Evolutionary conservation across 2,888 invertebrate genomes (phyloP), one percentile per base, ranked within the genome.

Genomic region (Frankliniella intonsa): DNA sequence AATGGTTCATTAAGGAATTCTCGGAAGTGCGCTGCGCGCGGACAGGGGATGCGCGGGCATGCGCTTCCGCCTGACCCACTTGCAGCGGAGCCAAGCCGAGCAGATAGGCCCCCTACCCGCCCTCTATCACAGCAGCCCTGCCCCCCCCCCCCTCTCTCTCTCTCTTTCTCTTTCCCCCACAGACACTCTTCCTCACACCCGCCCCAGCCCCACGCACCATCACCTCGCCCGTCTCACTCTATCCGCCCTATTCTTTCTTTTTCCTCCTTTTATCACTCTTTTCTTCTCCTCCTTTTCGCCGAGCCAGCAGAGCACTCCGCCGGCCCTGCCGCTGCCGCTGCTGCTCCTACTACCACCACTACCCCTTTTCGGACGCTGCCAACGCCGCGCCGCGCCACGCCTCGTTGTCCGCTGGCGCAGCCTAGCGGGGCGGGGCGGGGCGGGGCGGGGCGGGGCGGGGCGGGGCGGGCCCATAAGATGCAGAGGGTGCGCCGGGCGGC

Each of bases 1-100:
- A 69, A 69, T 69, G 69, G 69, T 69, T 69, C 69, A 69, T 69
- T 69, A 69, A 69, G 69, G 69, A 69, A 69, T 69, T 69, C 69
- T 69, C 69, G 69, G 69, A 69, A 69, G 69, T 65, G 65, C 65
- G 65, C 65, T 65, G 65, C 65, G 65, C 65, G 1, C 19, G 69
- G 69, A 55, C 69, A 22, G 69, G 69, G 69, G 69, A 69, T 69
- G 69, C 69, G 22, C n/a, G 22, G 69, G 69, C 69, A 69, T 69
- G 69, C 69, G n/a, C 69, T 69, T 69, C 69, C 69, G 69, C 69
- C 69, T 69, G 69, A 69, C 69, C 69, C 69, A 69, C n/a, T 69
- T 69, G 7, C 69, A 22, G 69, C 22, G n/a, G n/a, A 9, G 55
- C 55, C 55, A 55, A 17, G 55, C 55, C 55, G 55, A 14, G 55